A percentile compares a stretch with the other conserved stretches of the same genome.
phyloP scores from a whole-genome alignment of 2,888 invertebrate species.

The Lysandra coridon region DNA sequence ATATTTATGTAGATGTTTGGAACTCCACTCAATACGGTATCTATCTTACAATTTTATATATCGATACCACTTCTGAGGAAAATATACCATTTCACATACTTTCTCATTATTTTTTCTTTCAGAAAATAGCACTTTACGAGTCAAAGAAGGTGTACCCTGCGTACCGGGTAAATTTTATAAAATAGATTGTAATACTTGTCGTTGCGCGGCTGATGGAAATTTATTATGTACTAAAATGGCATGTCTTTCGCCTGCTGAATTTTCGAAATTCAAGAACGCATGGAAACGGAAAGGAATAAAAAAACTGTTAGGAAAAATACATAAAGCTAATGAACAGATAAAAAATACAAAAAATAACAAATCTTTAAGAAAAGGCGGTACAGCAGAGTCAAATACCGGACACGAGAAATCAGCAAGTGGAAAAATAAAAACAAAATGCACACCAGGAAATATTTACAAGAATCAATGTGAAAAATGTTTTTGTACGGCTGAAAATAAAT shows the following conservation, averaged over 20 bases:
- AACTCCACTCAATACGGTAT: too few species aligned
- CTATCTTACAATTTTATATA: too few species aligned
- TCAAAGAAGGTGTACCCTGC: conserved; percentile 54
- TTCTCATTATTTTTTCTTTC: conserved; percentile 35
- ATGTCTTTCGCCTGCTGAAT: conserved; percentile 48
- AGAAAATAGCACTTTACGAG: conserved; percentile 50
- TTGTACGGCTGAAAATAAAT: conserved; percentile 47
- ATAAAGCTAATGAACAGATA: neutral
- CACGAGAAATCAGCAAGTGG: conserved; percentile 22
- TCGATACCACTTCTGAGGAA: too few species aligned
- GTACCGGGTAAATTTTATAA: conserved; percentile 51
- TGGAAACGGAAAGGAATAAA: neutral
- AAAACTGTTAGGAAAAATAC: neutral
- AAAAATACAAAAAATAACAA: conserved; percentile 11
- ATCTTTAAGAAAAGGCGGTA: conserved; percentile 15
- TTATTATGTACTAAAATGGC: conserved; percentile 65
- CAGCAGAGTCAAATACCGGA: neutral
- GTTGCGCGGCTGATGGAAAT: conserved; percentile 48
- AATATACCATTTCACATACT: neutral
- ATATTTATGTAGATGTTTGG: too few species aligned
- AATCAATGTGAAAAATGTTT: conserved; percentile 54
- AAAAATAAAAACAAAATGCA: conserved; percentile 43
- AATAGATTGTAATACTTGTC: conserved; percentile 62
- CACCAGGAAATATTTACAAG: conserved; percentile 55
- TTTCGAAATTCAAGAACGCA: neutral